Percentiles rank a stretch among this genome's conserved stretches.
These are phyloP conservation scores for Isaurus tuberculatus DNA, from an alignment of 92 coral and sea anemone genomes.

Conservation along the genomic window DNA sequence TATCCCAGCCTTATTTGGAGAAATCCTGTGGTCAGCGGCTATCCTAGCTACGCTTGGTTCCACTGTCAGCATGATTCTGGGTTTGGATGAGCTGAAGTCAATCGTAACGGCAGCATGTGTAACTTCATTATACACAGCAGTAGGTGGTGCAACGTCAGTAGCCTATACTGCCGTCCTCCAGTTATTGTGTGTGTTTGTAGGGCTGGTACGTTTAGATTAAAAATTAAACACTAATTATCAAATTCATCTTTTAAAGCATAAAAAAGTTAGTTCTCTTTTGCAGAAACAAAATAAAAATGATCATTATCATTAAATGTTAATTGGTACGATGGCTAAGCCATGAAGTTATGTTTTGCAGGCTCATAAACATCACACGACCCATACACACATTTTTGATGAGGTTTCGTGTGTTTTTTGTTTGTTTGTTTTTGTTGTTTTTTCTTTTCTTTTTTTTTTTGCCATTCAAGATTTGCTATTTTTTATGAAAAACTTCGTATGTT, in stretches of 20 bases:
- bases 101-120: conserved; percentile 41
- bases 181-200: conserved; percentile 49
- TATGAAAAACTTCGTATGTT: background rate
- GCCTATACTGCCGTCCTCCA: conserved; percentile 55
- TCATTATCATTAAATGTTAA: too few species aligned
- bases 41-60: conserved; percentile 56
- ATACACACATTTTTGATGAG: too few species aligned
- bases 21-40: conserved; percentile 60
- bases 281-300: too few species aligned
- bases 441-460: background rate
- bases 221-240: too few species aligned
- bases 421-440: too few species aligned
- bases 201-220: conserved; percentile 44
- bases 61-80: conserved; percentile 52
- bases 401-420: too few species aligned
- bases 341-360: too few species aligned
- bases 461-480: background rate
- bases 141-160: conserved; percentile 55
- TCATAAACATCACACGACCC: too few species aligned
- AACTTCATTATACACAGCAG: conserved; percentile 49
- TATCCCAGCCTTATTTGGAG: conserved; percentile 62
- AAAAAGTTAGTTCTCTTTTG: too few species aligned
- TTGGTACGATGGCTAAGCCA: too few species aligned
- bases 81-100: conserved; percentile 44
- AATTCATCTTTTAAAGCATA: too few species aligned